Conservation (phyloP, 2,797 vertebrate genomes). For the Rhinoraja longicauda region DNA sequence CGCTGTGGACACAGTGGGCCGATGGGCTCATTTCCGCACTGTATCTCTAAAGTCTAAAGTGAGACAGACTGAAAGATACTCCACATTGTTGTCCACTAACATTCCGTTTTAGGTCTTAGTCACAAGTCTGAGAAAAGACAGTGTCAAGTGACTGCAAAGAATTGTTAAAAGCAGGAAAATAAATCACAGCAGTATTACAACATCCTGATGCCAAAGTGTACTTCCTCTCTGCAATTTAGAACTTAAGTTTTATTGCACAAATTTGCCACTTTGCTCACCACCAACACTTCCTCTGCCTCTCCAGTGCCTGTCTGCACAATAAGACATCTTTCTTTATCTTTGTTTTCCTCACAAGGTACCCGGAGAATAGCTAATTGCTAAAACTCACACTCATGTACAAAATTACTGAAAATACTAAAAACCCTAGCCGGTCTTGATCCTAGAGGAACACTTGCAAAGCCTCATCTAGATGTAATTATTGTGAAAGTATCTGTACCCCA, state of each 20-base stretch:
- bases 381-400: not conserved
- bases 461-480: not conserved
- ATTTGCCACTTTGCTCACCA: not conserved
- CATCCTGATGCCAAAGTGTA: constrained; percentile 44
- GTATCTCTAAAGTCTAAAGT: too few relatives aligned
- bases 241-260: constrained; percentile 47
- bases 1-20: too few relatives aligned
- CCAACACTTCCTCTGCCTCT: not conserved
- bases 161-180: not conserved
- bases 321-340: not conserved
- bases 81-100: not conserved
- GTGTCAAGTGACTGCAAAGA: not conserved
- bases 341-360: not conserved
- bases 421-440: not conserved
- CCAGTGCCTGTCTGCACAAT: not conserved
- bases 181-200: not conserved
- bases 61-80: not conserved
- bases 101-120: not conserved
- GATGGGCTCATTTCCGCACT: too few relatives aligned
- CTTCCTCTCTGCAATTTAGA: constrained; percentile 44
- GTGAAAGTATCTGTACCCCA: not conserved
- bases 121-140: not conserved
- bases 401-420: constrained; percentile 1
- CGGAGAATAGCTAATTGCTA: not conserved
- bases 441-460: not conserved